A percentile compares a stretch with the other conserved stretches of the same genome.
These are phyloP conservation scores for Diaphora mendica DNA, from an alignment of 2,888 invertebrate species.

Conservation along the genomic window DNA sequence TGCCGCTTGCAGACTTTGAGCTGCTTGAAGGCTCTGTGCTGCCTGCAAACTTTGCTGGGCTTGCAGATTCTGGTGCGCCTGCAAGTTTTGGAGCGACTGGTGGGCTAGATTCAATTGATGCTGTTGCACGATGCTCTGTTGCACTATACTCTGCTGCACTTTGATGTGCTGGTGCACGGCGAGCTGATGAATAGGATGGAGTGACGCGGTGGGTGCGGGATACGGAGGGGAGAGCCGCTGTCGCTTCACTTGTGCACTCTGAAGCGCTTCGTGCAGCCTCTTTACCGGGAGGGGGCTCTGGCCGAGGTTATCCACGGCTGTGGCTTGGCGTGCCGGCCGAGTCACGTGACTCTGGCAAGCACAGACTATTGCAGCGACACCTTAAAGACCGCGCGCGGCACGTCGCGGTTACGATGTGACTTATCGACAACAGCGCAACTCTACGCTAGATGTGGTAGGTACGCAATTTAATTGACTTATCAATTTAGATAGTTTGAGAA, in stretches of 20 bases:
- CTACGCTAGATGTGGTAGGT: slow-evolving; percentile 64
- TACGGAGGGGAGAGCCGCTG: slow-evolving; percentile 88
- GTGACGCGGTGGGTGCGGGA: slow-evolving; percentile 81
- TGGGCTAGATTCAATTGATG: slow-evolving; percentile 82
- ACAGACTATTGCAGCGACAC: slow-evolving; percentile 81
- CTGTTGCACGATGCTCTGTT: slow-evolving; percentile 83
- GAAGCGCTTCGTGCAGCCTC: slow-evolving; percentile 88
- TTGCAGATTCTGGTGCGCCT: slow-evolving; percentile 72
- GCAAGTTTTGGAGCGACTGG: slow-evolving; percentile 79
- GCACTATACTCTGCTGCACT: slow-evolving; percentile 83
- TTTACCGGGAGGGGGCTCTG: slow-evolving; percentile 86
- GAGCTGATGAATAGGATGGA: slow-evolving; percentile 81
- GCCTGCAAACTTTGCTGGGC: slow-evolving; percentile 66
- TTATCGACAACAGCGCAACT: slow-evolving; percentile 70
- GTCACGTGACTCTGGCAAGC: slow-evolving; percentile 86
- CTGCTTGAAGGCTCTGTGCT: slow-evolving; percentile 65
- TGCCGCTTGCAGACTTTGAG: slow-evolving; percentile 64
- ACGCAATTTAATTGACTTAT: slow-evolving; percentile 66
- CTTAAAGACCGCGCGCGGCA: slow-evolving; percentile 76
- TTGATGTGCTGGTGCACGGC: slow-evolving; percentile 83
- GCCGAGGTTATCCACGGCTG: slow-evolving; percentile 87
- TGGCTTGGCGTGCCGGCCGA: slow-evolving; percentile 85
- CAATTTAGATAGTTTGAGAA: slow-evolving; percentile 59
- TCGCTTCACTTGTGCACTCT: slow-evolving; percentile 87
- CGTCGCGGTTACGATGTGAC: slow-evolving; percentile 74